A percentile compares a stretch with the other conserved stretches of the same genome.
Conservation (phyloP, 1,140 invertebrate species). For the Tetragonula clypearis region DNA sequence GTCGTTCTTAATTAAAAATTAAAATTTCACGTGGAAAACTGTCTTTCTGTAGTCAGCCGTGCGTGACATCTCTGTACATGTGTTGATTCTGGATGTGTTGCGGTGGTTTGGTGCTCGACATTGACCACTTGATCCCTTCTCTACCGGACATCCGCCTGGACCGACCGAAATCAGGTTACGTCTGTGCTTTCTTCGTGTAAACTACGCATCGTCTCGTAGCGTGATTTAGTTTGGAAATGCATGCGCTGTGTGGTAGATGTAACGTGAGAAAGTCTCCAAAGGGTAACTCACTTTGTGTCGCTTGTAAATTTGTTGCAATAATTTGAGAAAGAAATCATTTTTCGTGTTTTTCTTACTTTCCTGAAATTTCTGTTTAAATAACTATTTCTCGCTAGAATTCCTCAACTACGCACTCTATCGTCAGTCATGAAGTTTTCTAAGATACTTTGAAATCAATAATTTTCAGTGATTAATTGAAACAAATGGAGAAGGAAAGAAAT, state of each 20-base stretch:
- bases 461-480: too few species aligned
- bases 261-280: slow-evolving; percentile 30
- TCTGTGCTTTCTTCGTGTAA: not conserved
- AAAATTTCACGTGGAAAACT: not conserved
- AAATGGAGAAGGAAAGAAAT: too few species aligned
- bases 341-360: too few species aligned
- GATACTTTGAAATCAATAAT: too few species aligned
- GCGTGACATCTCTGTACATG: slow-evolving; percentile 4
- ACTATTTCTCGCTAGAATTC: not conserved
- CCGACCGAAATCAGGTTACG: slow-evolving; percentile 49
- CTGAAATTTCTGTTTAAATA: not conserved
- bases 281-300: not conserved
- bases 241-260: not conserved
- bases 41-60: not conserved
- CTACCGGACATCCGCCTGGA: slow-evolving; percentile 72
- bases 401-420: not conserved
- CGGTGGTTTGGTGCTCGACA: slow-evolving; percentile 19
- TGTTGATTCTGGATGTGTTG: slow-evolving; percentile 66
- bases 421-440: not conserved
- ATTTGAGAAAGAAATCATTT: not conserved
- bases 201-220: not conserved
- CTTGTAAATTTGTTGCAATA: not conserved
- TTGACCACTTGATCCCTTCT: slow-evolving; percentile 71
- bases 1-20: too few species aligned
- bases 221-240: slow-evolving; percentile 21